Base-by-base conservation (phyloP, 2,888 invertebrate species). In the Heliconius ismenius region DNA sequence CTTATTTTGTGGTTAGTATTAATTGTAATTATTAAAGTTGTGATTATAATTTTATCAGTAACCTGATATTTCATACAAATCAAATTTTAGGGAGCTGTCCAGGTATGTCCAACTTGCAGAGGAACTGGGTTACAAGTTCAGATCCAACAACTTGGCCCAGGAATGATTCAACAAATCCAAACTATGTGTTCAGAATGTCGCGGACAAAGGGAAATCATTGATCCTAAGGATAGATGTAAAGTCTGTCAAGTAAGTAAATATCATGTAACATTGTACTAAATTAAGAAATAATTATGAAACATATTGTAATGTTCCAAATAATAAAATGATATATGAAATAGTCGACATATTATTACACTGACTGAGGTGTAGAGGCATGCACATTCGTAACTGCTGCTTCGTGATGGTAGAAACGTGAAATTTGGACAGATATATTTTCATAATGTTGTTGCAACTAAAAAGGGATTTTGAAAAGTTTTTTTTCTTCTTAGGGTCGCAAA, bases 161-260 rank as follows among this genome's bases (percentile, higher is more conserved):
- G 95, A 68, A 95, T 96, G 90, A 95, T 96, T 82, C 99, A 99
- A 87, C 99, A 99, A 89, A 96, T 98, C 76, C 99, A 99, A 90
- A 96, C 97, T 9, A 95, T 97, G 80, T 99, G 99, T 90, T 90
- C 95, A 1, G 97, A 98, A 74, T 99, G 99, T 88, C 95, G 96
- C 75, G 99, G 99, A 6, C 96, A 97, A 82, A 96, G 98, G 67
- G 98, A 98, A 89, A 95, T 96, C 78, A 97, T 98, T 83, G 96
- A 96, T 83, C 96, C 98, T 10, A 98, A 98, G 87, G 98, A 99
- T 89, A 96, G 98, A 78, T 99, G 99, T 95, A 99, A 98, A 93
- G 95, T 95, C 78, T 99, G 99, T 88, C 96, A 96, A 90, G 94
- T 94, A 87, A 78, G 76, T 81, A 24, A 43, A 43, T 43, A 15